Percentiles rank a stretch among this genome's conserved stretches.
Evolutionary conservation across 1,140 invertebrate species (phyloP).

Genomic region (Neotoxoptera formosana): DNA sequence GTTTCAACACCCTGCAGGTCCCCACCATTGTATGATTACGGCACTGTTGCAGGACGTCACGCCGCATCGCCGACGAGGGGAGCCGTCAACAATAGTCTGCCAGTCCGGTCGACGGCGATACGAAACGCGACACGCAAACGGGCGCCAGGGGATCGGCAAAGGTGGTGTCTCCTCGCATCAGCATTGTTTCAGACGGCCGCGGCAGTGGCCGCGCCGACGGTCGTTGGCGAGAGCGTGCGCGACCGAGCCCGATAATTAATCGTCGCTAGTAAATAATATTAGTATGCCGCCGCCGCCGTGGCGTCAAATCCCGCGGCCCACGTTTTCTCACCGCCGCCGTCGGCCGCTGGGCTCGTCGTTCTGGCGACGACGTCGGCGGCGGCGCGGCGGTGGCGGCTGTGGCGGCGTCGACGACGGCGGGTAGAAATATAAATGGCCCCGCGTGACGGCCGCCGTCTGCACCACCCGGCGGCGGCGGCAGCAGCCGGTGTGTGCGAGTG

Average conservation of each 20-base stretch:
- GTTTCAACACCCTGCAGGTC: background rate
- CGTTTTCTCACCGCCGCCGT: slow-evolving; percentile 25
- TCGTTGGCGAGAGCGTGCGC: slow-evolving; percentile 3
- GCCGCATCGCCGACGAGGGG: background rate
- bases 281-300: background rate
- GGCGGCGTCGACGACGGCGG: background rate
- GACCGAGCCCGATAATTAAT: slow-evolving; percentile 30
- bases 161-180: background rate
- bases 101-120: background rate
- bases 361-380: slow-evolving; percentile 3
- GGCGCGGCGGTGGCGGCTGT: too few species aligned
- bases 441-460: slow-evolving; percentile 47
- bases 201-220: background rate
- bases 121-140: background rate
- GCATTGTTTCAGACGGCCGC: background rate
- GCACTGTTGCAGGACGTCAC: background rate
- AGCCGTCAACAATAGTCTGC: background rate
- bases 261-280: slow-evolving; percentile 40
- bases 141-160: slow-evolving; percentile 22
- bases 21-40: background rate
- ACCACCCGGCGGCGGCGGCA: slow-evolving; percentile 25
- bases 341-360: slow-evolving; percentile 20
- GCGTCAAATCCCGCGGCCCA: slow-evolving; percentile 53
- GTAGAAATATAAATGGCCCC: slow-evolving; percentile 38
- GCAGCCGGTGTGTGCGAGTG: slow-evolving; percentile 40